Base-by-base conservation (phyloP, 2,113 vertebrate species). In the Callipepla squamata region DNA sequence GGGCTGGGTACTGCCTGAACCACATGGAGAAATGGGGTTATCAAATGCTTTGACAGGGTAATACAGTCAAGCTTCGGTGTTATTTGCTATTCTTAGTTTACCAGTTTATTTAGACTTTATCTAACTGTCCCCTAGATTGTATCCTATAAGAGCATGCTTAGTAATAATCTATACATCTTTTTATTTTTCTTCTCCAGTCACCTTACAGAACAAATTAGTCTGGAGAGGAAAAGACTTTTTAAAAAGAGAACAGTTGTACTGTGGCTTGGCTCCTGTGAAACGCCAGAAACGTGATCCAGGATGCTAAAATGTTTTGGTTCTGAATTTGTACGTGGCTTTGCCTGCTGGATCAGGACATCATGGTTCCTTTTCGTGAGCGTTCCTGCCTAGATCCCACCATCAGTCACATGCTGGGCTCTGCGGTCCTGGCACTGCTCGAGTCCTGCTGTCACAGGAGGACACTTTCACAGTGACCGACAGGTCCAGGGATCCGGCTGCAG, bases 381-480 rank as follows among this genome's bases (percentile, higher is more conserved):
- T 93, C 90, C 86, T 69, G 66, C 9, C 62, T 63, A 79, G 95
- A 90, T 90, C 95, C 83, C 62, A 42, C 86, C 62, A 32, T 11
- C 58, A 5, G 80, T 87, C 95, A 89, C 89, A 92, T 81, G 94
- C 83, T 72, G 66, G 51, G 69, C 68, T 87, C 61, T 28, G 85
- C 73, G 21, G 65, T 59, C 44, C 92, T 95, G 90, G 90, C 92
- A 87, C 40, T 9, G 3, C 86, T 74, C 2, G 2, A 25, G 36
- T 0, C 0, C 61, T 45, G 73, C 90, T 78, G 89, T 89, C 47
- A 55, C 90, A 6, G 4, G 47, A 92, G 90, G 95, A 96, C 93
- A 72, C 80, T 83, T 88, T 78, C 32, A 2, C 80, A 17, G 61
- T 87, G 90, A 84, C 70, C n/a, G 2, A 48, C 69, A 47, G 76